Evolutionary conservation across 2,113 vertebrate genomes (phyloP).

Genomic region (Plestiodon gilberti): DNA sequence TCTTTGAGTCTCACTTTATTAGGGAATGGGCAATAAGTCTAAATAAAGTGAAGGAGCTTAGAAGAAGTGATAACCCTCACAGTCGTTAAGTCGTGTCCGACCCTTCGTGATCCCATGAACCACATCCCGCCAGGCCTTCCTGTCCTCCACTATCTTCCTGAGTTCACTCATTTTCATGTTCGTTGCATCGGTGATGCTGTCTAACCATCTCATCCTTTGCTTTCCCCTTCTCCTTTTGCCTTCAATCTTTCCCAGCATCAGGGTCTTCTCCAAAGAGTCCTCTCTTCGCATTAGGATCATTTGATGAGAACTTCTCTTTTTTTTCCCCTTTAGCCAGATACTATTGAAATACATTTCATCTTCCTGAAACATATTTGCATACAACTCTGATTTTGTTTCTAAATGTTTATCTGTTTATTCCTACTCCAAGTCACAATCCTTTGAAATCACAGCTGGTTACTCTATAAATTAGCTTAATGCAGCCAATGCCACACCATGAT

Average conservation of each 20-base stretch:
- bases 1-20: not conserved
- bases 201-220: no score
- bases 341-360: no score
- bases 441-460: not conserved
- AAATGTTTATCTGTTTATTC: not conserved
- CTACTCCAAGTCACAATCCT: not conserved
- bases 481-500: conserved; percentile 38
- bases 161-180: no score
- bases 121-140: no score
- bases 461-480: conserved; percentile 10
- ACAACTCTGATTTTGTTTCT: not conserved
- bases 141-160: no score
- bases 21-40: not conserved
- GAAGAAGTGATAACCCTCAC: not conserved
- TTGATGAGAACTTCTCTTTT: not conserved
- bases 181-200: no score
- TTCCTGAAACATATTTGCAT: not conserved
- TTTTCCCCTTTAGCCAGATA: not conserved
- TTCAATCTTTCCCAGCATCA: no score
- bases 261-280: no score
- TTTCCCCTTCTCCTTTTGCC: no score
- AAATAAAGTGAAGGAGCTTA: not conserved
- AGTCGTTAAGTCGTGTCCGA: no score
- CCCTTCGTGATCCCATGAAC: no score
- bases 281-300: no score